Conservation (phyloP, 2,113 vertebrate genomes). For the Malurus melanocephalus region DNA sequence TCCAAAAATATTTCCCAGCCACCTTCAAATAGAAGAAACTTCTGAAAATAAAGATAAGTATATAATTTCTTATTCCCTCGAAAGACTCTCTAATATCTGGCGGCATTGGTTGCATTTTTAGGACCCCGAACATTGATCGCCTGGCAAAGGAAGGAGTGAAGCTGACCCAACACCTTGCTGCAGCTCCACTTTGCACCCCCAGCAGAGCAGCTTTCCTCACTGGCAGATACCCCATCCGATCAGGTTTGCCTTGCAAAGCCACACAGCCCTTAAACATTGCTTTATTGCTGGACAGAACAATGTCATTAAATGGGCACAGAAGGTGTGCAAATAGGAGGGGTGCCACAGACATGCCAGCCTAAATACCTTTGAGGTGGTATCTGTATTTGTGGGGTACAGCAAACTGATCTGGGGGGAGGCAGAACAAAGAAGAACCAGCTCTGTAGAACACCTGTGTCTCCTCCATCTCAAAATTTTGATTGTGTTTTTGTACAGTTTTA, state of each 20-base stretch:
- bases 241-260: slow-evolving; percentile 69
- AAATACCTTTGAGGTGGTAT: background rate
- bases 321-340: background rate
- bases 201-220: slow-evolving; percentile 90
- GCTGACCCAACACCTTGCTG: slow-evolving; percentile 85
- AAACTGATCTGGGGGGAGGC: fast-evolving
- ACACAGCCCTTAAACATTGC: background rate
- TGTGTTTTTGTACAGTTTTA: fast-evolving
- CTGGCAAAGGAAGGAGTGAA: slow-evolving; percentile 82
- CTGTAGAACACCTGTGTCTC: background rate
- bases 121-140: slow-evolving; percentile 86
- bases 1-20: background rate
- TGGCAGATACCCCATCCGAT: slow-evolving; percentile 85
- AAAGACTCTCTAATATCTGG: background rate
- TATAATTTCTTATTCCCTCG: background rate
- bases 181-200: slow-evolving; percentile 82
- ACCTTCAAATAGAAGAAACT: background rate
- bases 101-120: slow-evolving; percentile 8
- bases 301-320: background rate
- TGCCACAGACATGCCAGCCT: background rate
- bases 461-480: fast-evolving
- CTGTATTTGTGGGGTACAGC: background rate
- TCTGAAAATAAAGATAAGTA: background rate
- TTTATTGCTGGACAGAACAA: background rate
- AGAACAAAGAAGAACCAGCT: background rate